phyloP scores from a whole-genome alignment of 1,140 invertebrate genomes.

The Dysdera silvatica region DNA sequence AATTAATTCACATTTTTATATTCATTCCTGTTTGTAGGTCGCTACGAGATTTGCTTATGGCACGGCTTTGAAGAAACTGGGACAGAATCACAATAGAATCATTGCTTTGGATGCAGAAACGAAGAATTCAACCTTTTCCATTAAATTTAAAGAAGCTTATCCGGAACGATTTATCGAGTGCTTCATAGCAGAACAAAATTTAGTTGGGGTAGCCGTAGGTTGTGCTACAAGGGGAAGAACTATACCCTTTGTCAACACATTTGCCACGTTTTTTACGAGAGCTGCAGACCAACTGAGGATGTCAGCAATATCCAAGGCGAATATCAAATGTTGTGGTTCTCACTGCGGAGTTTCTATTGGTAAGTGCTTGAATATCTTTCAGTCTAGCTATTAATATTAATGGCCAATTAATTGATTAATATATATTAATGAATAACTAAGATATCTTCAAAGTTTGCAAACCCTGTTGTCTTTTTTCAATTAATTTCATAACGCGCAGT shows the following conservation, averaged over 20 bases:
- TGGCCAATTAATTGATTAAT: no score
- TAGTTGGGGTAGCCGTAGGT: constrained; percentile 93
- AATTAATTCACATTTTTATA: neutral
- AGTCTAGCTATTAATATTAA: no score
- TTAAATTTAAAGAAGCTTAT: constrained; percentile 67
- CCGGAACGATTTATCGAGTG: constrained; percentile 84
- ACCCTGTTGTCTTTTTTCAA: no score
- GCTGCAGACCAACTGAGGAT: constrained; percentile 96
- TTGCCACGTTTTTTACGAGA: constrained; percentile 93
- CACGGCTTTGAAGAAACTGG: constrained; percentile 78
- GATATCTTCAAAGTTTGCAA: no score
- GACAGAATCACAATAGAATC: constrained; percentile 70
- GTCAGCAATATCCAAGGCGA: constrained; percentile 95
- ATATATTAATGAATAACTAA: no score
- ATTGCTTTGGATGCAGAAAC: constrained; percentile 91
- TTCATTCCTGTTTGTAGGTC: constrained; percentile 46
- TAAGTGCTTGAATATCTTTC: no score
- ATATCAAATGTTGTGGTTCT: constrained; percentile 89
- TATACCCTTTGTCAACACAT: constrained; percentile 87
- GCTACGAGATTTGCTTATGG: constrained; percentile 93
- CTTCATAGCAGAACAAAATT: constrained; percentile 97
- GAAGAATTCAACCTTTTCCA: constrained; percentile 95
- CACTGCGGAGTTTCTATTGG: constrained; percentile 87
- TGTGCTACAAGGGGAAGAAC: constrained; percentile 76
- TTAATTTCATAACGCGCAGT: no score